Evolutionary conservation across 2,797 vertebrate genomes (phyloP).

Genomic region (Novumbra hubbsi): DNA sequence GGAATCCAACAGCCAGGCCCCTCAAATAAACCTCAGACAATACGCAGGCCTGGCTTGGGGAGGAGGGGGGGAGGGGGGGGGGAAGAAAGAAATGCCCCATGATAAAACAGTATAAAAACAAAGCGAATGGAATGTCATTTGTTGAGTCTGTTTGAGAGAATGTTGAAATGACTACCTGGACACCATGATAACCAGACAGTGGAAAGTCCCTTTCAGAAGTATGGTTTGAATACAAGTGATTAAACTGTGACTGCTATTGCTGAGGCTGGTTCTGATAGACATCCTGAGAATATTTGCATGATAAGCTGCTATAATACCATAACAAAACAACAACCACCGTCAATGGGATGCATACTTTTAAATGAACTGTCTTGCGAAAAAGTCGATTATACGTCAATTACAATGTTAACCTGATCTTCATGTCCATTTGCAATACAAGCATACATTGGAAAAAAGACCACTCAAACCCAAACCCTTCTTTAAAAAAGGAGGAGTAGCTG

Average conservation of each 20-base stretch:
- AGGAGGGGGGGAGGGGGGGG: constrained; percentile 19
- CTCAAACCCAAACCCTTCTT: too few species aligned
- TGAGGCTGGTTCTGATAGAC: constrained; percentile 57
- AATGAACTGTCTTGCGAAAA: too few species aligned
- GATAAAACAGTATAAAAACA: constrained; percentile 40
- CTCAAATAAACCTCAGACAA: constrained; percentile 57
- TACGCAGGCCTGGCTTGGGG: constrained; percentile 45
- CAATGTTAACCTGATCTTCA: too few species aligned
- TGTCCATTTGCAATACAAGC: too few species aligned
- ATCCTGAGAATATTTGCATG: constrained; percentile 50
- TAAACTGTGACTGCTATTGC: constrained; percentile 34
- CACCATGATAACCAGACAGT: constrained; percentile 26
- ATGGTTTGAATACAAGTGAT: constrained; percentile 31
- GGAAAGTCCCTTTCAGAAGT: constrained; percentile 29
- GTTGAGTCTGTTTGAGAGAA: constrained; percentile 10
- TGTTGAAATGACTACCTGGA: constrained; percentile 24
- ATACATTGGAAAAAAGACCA: too few species aligned
- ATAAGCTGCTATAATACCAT: not conserved
- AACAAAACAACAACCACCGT: not conserved
- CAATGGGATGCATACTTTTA: not conserved
- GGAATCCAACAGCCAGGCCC: constrained; percentile 45
- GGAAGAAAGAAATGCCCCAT: constrained; percentile 30
- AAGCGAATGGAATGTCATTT: constrained; percentile 54
- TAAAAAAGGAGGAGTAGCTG: too few species aligned
- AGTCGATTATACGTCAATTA: too few species aligned